Conservation (phyloP, 2,797 vertebrate species). For the Diplodus sargus region DNA sequence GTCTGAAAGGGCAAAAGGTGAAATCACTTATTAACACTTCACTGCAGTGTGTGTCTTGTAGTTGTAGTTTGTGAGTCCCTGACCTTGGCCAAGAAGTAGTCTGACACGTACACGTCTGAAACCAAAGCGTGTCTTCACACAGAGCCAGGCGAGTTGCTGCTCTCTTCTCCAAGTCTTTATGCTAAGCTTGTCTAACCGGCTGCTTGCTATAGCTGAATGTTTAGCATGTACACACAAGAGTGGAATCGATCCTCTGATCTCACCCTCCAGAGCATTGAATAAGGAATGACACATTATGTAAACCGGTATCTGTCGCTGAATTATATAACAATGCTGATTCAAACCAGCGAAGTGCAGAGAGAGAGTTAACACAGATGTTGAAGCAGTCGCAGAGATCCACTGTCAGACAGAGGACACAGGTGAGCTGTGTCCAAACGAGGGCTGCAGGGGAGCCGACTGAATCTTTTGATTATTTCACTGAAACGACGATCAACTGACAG, state of each 20-base stretch:
- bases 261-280: background rate
- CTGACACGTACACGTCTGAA: background rate
- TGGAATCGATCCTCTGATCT: background rate
- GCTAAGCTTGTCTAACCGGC: background rate
- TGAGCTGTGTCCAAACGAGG: background rate
- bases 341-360: background rate
- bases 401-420: background rate
- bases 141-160: background rate
- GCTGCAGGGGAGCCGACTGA: background rate
- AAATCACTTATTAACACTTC: too few species aligned
- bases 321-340: background rate
- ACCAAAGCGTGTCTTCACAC: background rate
- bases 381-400: background rate
- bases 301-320: background rate
- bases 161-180: background rate
- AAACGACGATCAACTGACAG: background rate
- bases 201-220: background rate
- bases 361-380: background rate
- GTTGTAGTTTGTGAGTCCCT: too few species aligned
- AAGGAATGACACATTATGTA: background rate
- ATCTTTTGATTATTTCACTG: background rate
- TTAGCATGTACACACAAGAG: background rate
- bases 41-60: too few species aligned
- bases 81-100: background rate
- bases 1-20: background rate